phyloP scores from a whole-genome alignment of 1,140 invertebrate genomes.

The Venustaconcha ellipsiformis region DNA sequence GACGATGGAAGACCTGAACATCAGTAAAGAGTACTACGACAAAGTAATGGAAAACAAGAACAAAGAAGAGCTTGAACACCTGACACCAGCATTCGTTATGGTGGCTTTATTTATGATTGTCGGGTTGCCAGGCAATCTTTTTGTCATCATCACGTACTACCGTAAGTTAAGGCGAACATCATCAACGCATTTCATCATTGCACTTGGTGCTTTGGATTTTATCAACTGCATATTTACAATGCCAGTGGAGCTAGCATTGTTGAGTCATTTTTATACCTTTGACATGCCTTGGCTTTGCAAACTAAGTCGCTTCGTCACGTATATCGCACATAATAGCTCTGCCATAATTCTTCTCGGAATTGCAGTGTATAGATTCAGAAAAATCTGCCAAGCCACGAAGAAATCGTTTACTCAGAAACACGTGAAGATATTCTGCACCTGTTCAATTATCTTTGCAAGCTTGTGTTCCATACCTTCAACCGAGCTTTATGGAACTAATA shows the following conservation, averaged over 20 bases:
- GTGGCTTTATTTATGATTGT: conserved; percentile 27
- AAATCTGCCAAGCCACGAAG: conserved; percentile 20
- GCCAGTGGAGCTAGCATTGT: conserved; percentile 45
- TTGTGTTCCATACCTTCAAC: conserved; percentile 9
- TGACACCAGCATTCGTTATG: conserved; percentile 23
- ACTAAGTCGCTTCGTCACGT: conserved; percentile 42
- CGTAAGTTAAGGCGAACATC: conserved; percentile 27
- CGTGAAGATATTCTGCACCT: conserved; percentile 19
- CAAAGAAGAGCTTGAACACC: too few species aligned
- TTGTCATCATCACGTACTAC: conserved; percentile 25
- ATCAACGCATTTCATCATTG: conserved; percentile 40
- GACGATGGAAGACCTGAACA: too few species aligned
- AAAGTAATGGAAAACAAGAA: too few species aligned
- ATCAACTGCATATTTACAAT: conserved; percentile 52
- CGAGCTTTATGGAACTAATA: conserved; percentile 14
- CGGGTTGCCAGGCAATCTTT: conserved; percentile 27
- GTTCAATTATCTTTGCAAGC: conserved; percentile 2
- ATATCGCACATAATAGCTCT: conserved; percentile 46
- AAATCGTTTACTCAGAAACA: conserved; percentile 24
- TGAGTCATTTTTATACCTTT: conserved; percentile 45
- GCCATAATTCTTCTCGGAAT: conserved; percentile 30
- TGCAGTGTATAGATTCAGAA: conserved; percentile 35
- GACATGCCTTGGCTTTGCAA: conserved; percentile 41
- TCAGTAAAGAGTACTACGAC: too few species aligned
- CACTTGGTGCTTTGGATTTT: conserved; percentile 43